A percentile compares a stretch with the other conserved stretches of the same genome.
Conservation (phyloP, 2,113 vertebrate genomes). For the Atherinomorus stipes region DNA sequence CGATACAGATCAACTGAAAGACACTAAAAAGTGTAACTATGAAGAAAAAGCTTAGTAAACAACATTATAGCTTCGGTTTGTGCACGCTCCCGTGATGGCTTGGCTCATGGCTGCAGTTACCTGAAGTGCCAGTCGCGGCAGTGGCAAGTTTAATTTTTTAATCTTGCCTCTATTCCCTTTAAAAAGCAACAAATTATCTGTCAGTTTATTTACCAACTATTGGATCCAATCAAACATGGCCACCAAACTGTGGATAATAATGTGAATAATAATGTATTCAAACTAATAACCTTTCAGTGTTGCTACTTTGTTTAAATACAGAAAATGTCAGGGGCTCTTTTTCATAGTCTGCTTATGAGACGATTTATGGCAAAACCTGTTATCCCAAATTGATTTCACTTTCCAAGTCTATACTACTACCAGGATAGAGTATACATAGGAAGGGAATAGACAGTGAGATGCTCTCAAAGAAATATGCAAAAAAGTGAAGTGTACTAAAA, state of each 20-base stretch:
- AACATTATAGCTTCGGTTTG: too few relatives aligned
- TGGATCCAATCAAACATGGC: conserved; percentile 29
- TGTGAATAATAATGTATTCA: conserved; percentile 20
- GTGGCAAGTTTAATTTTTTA: too few relatives aligned
- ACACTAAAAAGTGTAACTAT: too few relatives aligned
- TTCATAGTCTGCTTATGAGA: conserved; percentile 26
- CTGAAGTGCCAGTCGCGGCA: too few relatives aligned
- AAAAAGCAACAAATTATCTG: conserved; percentile 46
- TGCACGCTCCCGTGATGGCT: too few relatives aligned
- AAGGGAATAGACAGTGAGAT: conserved; percentile 8
- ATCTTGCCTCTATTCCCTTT: too few relatives aligned
- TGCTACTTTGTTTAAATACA: conserved; percentile 31
- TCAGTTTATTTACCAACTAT: conserved; percentile 46
- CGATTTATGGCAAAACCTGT: conserved; percentile 42
- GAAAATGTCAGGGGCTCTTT: conserved; percentile 18
- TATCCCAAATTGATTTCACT: conserved; percentile 44
- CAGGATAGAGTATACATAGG: background rate
- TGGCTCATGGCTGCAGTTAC: too few relatives aligned
- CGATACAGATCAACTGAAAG: too few relatives aligned
- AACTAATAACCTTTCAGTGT: conserved; percentile 45
- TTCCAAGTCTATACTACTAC: conserved; percentile 28
- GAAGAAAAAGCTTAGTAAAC: too few relatives aligned
- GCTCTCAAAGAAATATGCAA: conserved; percentile 5
- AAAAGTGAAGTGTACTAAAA: background rate
- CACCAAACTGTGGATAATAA: too few relatives aligned